Base-by-base conservation (phyloP, 2,797 vertebrate species). In the Pseudocheirus occidentalis region DNA sequence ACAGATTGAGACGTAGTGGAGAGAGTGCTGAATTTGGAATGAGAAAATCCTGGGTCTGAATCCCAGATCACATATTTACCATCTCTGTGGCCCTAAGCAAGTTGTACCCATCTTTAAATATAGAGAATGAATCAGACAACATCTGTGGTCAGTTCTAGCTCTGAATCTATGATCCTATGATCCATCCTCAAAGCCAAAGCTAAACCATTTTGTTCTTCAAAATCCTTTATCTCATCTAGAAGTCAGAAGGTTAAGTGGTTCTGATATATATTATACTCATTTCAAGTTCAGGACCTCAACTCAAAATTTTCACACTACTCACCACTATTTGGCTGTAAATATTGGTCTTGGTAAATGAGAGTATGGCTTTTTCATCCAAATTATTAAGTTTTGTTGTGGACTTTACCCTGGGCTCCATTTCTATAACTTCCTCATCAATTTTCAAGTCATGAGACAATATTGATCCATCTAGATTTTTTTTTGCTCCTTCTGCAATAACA, bases 271-370 rank as follows among this genome's bases (percentile, higher is more conserved):
- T 11, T 50, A 55, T n/a, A n/a, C n/a, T n/a, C n/a, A n/a, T 93
- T 92, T 29, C 94, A 92, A 10, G 27, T 92, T 95, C 27, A 0
- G 55, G 3, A 92, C 28, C 55, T 52, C 0, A 5, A 5, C 92
- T 92, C 91, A 66, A 58, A 93, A 91, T 62, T 95, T 24, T 18
- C 13, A 53, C n/a, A 89, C 92, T 94, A 97, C 99, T 99, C 93
- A 99, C 99, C 95, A 98, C 98, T 98, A 99, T 99, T 97, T 99
- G 99, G 97, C 98, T 99, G 96, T 99, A 99, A 95, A 98, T 59
- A 53, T 98, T 99, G 66, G 99, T 99, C 98, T 98, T 98, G 96
- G 99, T 98, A 94, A 99, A 97, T 55, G 98, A 97, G 87, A 99
- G 98, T 94, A 99, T 54, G 0, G 98, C 98, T 97, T 98, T 99